Percentiles rank a stretch among this genome's conserved stretches.
Evolutionary conservation across 2,888 invertebrate species (phyloP).

Genomic region (Dorcus parallelipipedus): DNA sequence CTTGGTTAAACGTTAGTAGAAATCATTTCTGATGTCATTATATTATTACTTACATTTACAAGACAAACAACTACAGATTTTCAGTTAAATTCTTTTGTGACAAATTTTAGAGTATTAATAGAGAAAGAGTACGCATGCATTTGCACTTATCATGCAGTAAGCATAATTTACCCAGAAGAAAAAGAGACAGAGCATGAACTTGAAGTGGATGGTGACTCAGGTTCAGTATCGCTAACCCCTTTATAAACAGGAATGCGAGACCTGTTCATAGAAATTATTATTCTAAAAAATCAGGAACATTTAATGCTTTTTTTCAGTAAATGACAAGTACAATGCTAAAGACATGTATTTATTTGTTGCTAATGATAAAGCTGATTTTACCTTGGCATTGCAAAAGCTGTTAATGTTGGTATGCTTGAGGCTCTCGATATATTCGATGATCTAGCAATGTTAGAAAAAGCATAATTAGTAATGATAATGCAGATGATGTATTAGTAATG

Average conservation of each 20-base stretch:
- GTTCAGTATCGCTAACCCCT: slow-evolving; percentile 51
- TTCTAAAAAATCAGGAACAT: no score
- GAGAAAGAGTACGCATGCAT: slow-evolving; percentile 21
- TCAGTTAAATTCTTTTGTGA: background rate
- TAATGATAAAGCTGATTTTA: slow-evolving; percentile 46
- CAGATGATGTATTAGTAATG: background rate
- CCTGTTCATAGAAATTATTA: slow-evolving; percentile 31
- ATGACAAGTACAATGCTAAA: background rate
- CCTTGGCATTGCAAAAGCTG: slow-evolving; percentile 71
- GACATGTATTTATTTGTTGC: background rate
- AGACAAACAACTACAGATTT: background rate
- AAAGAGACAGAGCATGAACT: slow-evolving; percentile 50
- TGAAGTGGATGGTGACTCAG: slow-evolving; percentile 48
- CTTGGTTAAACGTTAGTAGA: no score
- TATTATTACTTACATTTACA: background rate
- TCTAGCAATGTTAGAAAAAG: slow-evolving; percentile 48
- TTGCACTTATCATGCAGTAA: slow-evolving; percentile 30
- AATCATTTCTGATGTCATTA: no score
- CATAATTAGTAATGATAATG: slow-evolving; percentile 14
- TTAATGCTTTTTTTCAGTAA: background rate
- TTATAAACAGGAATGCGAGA: slow-evolving; percentile 73
- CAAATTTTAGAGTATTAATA: slow-evolving; percentile 4
- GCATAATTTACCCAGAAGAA: slow-evolving; percentile 48
- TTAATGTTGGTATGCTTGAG: slow-evolving; percentile 85
- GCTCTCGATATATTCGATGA: slow-evolving; percentile 79